Percentiles rank a stretch among this genome's conserved stretches.
Conservation (phyloP, 2,888 invertebrate genomes). For the Netelia virgata region DNA sequence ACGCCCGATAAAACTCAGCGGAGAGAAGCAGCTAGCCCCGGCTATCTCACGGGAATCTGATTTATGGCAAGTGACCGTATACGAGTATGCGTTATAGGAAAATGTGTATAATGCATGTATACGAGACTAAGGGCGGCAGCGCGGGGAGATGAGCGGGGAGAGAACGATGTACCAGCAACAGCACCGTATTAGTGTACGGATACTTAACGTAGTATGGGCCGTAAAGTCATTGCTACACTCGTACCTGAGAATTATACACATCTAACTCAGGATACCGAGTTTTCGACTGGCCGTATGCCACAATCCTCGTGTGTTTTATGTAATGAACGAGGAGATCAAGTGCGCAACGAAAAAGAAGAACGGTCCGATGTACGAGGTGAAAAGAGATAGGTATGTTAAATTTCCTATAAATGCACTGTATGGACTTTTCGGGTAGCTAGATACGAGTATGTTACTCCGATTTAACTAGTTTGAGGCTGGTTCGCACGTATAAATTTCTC, state of each 20-base stretch:
- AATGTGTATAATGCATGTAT: neutral
- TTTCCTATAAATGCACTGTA: neutral
- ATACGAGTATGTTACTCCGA: neutral
- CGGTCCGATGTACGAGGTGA: neutral
- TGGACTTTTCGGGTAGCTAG: neutral
- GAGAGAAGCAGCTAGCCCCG: conserved; percentile 80
- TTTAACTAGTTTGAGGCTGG: neutral
- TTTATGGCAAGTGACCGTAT: conserved; percentile 82
- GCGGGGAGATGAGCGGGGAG: neutral
- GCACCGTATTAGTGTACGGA: conserved; percentile 32
- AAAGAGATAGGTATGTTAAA: neutral
- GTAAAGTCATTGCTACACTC: conserved; percentile 46
- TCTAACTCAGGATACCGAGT: conserved; percentile 38
- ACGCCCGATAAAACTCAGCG: conserved; percentile 82
- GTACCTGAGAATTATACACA: conserved; percentile 30
- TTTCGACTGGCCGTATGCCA: conserved; percentile 34
- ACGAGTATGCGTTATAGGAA: conserved; percentile 49
- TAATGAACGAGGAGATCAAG: neutral
- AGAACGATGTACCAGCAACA: conserved; percentile 13
- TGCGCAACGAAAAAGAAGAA: conserved; percentile 5
- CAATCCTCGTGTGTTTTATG: conserved; percentile 11
- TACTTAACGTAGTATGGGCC: conserved; percentile 27
- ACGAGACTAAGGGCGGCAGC: neutral
- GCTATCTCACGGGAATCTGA: conserved; percentile 84
- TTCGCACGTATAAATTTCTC: neutral